Base-by-base conservation (phyloP, 1,140 invertebrate species). In the Thereuonema tuberculata region DNA sequence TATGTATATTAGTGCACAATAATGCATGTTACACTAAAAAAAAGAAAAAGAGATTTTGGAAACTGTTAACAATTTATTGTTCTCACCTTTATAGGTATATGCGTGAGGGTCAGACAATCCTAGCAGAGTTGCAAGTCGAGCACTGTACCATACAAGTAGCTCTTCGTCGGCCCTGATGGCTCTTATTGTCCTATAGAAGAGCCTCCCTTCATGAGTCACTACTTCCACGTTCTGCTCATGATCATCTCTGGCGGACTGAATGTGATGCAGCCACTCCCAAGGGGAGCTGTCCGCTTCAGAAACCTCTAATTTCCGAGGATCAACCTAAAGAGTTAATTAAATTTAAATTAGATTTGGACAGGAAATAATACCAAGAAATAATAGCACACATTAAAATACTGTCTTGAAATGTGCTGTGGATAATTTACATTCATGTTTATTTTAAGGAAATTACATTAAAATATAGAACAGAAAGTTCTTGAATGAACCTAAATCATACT, bases 161-260 rank as follows among this genome's bases (percentile, higher is more conserved):
- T 58, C 57, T 48, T 58, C 57, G 46, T 48, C 57, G 2, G 31
- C 24, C 27, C 48, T 58, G 24, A 58, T 29, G n/a, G 5, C 15
- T 3, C 57, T 5, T 5, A 25, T 58, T 3, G 57, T 49, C 2
- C 57, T 9, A 25, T 9, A 47, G 29, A 9, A 58, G 3, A 58
- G 25, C 9, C 29, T 37, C 2, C 57, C 46, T 17, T 58, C 27
- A 14, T 58, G 27, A 21, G 57, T 29, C 2, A 49, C 57, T 17
- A 49, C 47, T 58, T 58, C 57, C 43, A 58, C 14, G 25, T 58
- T 58, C 27, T 58, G 57, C 23, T 58, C 57, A 2, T 25, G 23
- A 24, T 23, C 12, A 29, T 58, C 43, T 47, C 57, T 21, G 5
- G 57, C 57, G 2, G 57, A 58, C 23, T 58, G 57, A 14, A 58